Conservation (phyloP, 2,888 invertebrate species). For the Cephus pulcher region DNA sequence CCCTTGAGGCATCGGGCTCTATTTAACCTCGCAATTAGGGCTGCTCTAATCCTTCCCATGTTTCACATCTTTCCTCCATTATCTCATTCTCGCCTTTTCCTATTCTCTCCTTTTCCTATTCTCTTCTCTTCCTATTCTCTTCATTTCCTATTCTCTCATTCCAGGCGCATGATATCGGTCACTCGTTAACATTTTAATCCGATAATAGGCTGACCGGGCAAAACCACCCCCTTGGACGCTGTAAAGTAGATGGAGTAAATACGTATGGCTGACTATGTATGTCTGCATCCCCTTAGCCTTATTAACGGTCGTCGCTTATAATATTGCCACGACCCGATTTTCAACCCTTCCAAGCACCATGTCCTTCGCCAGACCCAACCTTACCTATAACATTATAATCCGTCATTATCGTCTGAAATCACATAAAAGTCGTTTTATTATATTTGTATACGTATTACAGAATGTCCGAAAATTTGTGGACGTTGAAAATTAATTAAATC, state of each 20-base stretch:
- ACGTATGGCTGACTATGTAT: background rate
- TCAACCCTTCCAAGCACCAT: background rate
- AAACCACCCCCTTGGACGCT: background rate
- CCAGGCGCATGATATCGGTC: background rate
- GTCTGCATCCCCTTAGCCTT: background rate
- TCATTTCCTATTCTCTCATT: background rate
- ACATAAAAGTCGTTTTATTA: too few species aligned
- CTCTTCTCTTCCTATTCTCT: too few species aligned
- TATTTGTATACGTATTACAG: too few species aligned
- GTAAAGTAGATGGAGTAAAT: background rate
- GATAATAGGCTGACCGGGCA: background rate
- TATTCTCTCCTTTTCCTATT: background rate
- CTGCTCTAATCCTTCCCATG: background rate
- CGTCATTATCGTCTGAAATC: too few species aligned
- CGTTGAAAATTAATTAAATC: too few species aligned
- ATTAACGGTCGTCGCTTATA: slow-evolving; percentile 41
- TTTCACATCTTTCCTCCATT: background rate
- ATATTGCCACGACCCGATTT: slow-evolving; percentile 25
- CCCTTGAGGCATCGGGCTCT: background rate
- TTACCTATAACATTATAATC: too few species aligned
- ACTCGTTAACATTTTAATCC: slow-evolving; percentile 6
- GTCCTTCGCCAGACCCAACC: too few species aligned
- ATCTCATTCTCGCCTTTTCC: background rate
- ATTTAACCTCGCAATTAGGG: background rate
- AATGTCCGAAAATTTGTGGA: too few species aligned